Conservation (phyloP, 2,888 invertebrate genomes). For the Drosophila dives region DNA sequence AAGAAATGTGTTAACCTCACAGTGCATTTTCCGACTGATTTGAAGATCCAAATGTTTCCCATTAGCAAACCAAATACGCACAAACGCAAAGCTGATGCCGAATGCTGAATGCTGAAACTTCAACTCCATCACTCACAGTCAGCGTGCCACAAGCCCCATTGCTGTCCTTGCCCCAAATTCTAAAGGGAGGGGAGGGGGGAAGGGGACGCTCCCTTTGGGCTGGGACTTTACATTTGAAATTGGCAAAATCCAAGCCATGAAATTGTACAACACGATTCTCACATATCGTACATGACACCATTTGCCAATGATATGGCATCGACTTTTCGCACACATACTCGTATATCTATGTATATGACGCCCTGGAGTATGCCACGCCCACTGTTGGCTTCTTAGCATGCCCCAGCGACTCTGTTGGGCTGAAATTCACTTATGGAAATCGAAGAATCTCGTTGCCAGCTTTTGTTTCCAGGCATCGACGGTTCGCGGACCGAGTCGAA, state of each 20-base stretch:
- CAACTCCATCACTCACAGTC: conserved; percentile 39
- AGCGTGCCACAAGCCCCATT: conserved; percentile 11
- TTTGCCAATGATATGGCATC: conserved; percentile 60
- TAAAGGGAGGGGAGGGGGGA: not conserved
- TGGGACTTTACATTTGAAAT: conserved; percentile 64
- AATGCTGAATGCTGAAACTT: conserved; percentile 11
- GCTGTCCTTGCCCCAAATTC: not conserved
- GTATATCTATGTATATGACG: conserved; percentile 1
- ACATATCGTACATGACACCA: conserved; percentile 79
- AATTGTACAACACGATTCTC: conserved; percentile 80
- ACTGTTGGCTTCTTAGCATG: conserved; percentile 39
- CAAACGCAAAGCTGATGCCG: conserved; percentile 16
- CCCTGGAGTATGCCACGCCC: conserved; percentile 20
- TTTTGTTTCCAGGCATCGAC: conserved; percentile 39
- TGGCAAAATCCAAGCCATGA: conserved; percentile 78
- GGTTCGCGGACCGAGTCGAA: conserved; percentile 54
- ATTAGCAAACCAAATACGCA: conserved; percentile 79
- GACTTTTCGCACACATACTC: conserved; percentile 38
- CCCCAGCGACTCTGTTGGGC: conserved; percentile 18
- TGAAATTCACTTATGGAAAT: conserved; percentile 77
- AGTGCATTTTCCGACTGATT: conserved; percentile 79
- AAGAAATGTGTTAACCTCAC: conserved; percentile 22
- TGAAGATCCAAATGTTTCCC: conserved; percentile 73
- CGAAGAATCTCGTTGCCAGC: conserved; percentile 63
- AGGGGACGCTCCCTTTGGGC: conserved; percentile 5